These are phyloP conservation scores for Syngnathus floridae DNA, from an alignment of 2,113 vertebrate species.

Conservation along the genomic window DNA sequence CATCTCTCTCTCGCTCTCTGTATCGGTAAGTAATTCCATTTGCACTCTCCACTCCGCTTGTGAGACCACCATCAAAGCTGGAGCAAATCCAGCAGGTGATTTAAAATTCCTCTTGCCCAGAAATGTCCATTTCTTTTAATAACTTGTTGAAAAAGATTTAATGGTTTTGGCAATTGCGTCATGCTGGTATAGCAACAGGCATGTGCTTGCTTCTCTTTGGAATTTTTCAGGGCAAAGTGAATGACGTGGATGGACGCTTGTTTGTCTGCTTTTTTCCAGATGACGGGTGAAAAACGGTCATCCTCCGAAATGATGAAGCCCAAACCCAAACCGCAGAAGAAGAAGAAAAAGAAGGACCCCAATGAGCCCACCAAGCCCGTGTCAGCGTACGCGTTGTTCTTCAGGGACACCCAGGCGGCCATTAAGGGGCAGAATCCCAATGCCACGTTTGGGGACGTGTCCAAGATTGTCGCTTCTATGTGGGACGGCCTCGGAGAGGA, in stretches of 20 bases:
- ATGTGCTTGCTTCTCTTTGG: background rate
- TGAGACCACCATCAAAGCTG: constrained; percentile 56
- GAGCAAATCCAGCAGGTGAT: constrained; percentile 58
- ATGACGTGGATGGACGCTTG: background rate
- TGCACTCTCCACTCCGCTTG: constrained; percentile 56
- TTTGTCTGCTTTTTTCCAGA: constrained; percentile 61
- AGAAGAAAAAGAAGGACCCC: constrained; percentile 99
- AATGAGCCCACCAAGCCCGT: constrained; percentile 97
- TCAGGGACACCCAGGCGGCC: constrained; percentile 96
- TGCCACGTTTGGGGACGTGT: constrained; percentile 94
- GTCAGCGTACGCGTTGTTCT: constrained; percentile 95
- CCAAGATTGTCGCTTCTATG: constrained; percentile 97
- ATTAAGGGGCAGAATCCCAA: constrained; percentile 98
- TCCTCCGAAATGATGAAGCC: constrained; percentile 91
- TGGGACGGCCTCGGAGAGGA: constrained; percentile 97
- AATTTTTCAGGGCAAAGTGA: background rate
- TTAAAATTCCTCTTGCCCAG: constrained; percentile 55
- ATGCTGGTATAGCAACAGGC: constrained; percentile 5
- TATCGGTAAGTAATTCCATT: constrained; percentile 68
- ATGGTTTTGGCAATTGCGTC: constrained; percentile 28
- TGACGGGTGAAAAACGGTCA: constrained; percentile 89
- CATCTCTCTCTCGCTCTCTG: constrained; percentile 42
- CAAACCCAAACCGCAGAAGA: constrained; percentile 95
- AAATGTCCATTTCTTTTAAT: constrained; percentile 41
- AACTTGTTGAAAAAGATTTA: constrained; percentile 56